phyloP scores from a whole-genome alignment of 2,113 vertebrate species.

The Ginglymostoma cirratum region DNA sequence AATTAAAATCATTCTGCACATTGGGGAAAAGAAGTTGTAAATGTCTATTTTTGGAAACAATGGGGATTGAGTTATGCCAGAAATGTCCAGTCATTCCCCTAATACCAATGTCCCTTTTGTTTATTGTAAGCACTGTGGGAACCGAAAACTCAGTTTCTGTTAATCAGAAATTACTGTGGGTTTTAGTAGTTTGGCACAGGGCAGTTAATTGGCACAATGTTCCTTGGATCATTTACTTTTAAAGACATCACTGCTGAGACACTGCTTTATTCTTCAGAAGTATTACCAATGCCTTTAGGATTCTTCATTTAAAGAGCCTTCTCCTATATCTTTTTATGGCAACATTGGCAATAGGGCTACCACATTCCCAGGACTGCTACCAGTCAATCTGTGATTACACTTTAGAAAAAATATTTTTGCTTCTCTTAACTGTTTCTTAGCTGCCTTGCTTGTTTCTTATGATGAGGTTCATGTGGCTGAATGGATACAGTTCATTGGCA shows the following conservation, averaged over 20 bases:
- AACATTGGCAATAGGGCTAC: neutral
- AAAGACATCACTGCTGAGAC: neutral
- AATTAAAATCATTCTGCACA: neutral
- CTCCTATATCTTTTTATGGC: neutral
- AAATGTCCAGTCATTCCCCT: slow-evolving; percentile 14
- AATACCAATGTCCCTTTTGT: slow-evolving; percentile 20
- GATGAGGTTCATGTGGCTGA: no score
- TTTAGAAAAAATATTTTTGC: neutral
- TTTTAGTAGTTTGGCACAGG: slow-evolving; percentile 27
- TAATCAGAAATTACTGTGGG: slow-evolving; percentile 27
- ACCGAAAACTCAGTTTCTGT: slow-evolving; percentile 6
- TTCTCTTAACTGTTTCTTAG: no score
- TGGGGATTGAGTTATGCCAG: slow-evolving; percentile 18
- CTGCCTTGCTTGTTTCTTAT: no score
- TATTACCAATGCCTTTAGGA: neutral
- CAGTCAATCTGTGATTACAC: no score
- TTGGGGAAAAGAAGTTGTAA: neutral
- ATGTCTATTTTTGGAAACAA: neutral
- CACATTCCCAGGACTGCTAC: neutral
- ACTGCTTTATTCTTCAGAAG: neutral
- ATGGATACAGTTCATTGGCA: no score
- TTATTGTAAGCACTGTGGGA: slow-evolving; percentile 32
- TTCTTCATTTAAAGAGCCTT: neutral
- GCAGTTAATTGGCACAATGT: slow-evolving; percentile 16
- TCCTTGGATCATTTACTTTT: neutral